phyloP scores from a whole-genome alignment of 2,888 invertebrate species.

The Cryptocheilus praepositus region DNA sequence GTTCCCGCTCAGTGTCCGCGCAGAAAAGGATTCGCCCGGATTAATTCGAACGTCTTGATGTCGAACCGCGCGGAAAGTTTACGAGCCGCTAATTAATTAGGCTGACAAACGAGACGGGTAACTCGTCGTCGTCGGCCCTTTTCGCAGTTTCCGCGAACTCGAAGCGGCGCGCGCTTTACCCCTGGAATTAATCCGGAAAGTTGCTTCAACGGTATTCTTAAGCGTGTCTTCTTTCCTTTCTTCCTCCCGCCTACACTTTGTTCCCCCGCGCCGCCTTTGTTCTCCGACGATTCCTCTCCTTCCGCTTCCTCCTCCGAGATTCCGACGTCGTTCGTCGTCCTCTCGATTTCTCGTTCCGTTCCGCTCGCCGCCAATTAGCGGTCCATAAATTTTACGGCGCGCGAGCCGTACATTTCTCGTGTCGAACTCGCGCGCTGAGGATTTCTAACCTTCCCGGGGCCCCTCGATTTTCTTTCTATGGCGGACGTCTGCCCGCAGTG shows the following conservation, averaged over 20 bases:
- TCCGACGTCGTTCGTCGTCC: too few relatives aligned
- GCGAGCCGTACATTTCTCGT: slow-evolving; percentile 29
- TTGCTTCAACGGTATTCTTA: background rate
- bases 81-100: slow-evolving; percentile 66
- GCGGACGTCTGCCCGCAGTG: background rate
- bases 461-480: background rate
- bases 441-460: background rate
- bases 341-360: slow-evolving; percentile 37
- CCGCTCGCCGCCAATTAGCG: slow-evolving; percentile 22
- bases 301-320: slow-evolving; percentile 8
- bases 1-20: too few relatives aligned
- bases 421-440: background rate
- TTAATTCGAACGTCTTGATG: slow-evolving; percentile 40
- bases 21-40: slow-evolving; percentile 12
- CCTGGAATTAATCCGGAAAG: slow-evolving; percentile 41
- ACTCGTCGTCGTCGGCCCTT: slow-evolving; percentile 1
- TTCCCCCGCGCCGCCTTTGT: slow-evolving; percentile 3
- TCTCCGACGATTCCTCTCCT: slow-evolving; percentile 13
- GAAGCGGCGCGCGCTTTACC: slow-evolving; percentile 27
- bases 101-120: slow-evolving; percentile 57
- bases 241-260: slow-evolving; percentile 7
- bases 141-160: slow-evolving; percentile 4
- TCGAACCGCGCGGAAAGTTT: slow-evolving; percentile 53
- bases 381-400: slow-evolving; percentile 43
- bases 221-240: background rate